A percentile compares a stretch with the other conserved stretches of the same genome.
Conservation (phyloP, 2,888 invertebrate species). For the Automeris io region DNA sequence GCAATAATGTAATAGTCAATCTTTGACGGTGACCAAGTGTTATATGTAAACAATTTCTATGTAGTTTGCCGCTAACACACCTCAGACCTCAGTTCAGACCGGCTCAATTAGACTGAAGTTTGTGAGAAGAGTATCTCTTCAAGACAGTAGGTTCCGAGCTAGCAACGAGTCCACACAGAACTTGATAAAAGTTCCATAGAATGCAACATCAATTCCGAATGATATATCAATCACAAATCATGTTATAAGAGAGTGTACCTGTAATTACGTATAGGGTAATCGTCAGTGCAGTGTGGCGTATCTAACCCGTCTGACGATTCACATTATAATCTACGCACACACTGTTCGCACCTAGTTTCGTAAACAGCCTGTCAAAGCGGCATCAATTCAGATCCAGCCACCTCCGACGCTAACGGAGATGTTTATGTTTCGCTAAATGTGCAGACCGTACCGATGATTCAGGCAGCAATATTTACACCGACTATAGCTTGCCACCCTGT, state of each 20-base stretch:
- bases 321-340: conserved; percentile 26
- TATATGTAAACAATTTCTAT: too few relatives aligned
- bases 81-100: too few relatives aligned
- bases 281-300: neutral
- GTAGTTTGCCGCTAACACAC: too few relatives aligned
- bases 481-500: conserved; percentile 24
- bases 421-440: conserved; percentile 38
- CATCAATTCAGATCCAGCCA: conserved; percentile 39
- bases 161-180: too few relatives aligned
- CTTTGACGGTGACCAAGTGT: too few relatives aligned
- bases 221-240: too few relatives aligned
- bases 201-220: too few relatives aligned
- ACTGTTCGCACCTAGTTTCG: conserved; percentile 23
- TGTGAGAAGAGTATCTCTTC: too few relatives aligned
- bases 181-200: too few relatives aligned
- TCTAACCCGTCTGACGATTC: conserved; percentile 14
- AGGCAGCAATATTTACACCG: conserved; percentile 28
- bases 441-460: conserved; percentile 38
- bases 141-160: too few relatives aligned
- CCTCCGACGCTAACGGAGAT: conserved; percentile 25
- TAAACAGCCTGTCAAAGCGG: conserved; percentile 51
- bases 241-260: neutral
- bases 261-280: neutral
- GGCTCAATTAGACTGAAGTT: too few relatives aligned
- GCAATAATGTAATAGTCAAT: too few relatives aligned